Evolutionary conservation across 2,888 invertebrate genomes (phyloP), one percentile per base, ranked within the genome.

Genomic region (Ectobius pallidus): DNA sequence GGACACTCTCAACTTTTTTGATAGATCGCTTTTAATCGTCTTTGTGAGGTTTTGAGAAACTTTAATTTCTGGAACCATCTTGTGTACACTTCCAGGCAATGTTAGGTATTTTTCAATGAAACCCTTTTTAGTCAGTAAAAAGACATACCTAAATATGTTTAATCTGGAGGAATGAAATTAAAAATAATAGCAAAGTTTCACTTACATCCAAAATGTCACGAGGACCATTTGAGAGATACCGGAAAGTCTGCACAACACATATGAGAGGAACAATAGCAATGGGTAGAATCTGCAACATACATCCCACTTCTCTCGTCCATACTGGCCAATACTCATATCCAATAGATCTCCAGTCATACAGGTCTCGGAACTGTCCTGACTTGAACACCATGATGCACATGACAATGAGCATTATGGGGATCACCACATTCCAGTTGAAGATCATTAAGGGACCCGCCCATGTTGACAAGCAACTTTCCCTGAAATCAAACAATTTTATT

Each of bases 381-480:
- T 90, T 91, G 80, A 92, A 92, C 63, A 91, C 87, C n/a, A 90
- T 85, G 67, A 92, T 89, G 49, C 91, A 89, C 62, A 89, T 81
- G 27, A 95, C 93, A 85, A 94, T 90, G 69, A 95, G 84, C 7
- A 92, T 88, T 69, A 95, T 92, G 0, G 96, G 95, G 78, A 95
- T 83, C 70, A 95, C 85, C 1, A 96, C 93, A 80, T 94, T 96
- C 96, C 96, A 96, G 0, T 91, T 91, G 80, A 96, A 93, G 3
- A 93, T 92, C 25, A 93, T 82, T 74, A 94, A 83, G 11, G 92
- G 90, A 4, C 90, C 91, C 9, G 89, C 88, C 86, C 85, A 90
- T 74, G 80, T 87, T 79, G 82, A 84, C 73, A 85, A 80, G 74
- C 81, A 84, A 55, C 83, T 81, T 30, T 85, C 83, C 83, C 0